phyloP scores from a whole-genome alignment of 2,797 vertebrate genomes.

The Echiichthys vipera region DNA sequence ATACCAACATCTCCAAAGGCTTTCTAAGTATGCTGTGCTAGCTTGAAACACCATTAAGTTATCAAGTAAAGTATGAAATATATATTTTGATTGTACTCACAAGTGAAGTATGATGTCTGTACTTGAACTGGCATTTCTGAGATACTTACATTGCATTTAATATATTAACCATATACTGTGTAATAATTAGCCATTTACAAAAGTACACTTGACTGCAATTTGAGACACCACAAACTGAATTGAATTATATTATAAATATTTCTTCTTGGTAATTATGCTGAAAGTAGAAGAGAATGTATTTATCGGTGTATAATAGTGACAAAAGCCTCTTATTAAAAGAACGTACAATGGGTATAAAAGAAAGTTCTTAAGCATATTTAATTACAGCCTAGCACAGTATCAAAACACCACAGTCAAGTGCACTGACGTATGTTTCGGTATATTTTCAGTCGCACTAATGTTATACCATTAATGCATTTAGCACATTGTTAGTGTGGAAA shows the following conservation, averaged over 20 bases:
- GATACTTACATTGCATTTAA: background rate
- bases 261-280: background rate
- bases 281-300: background rate
- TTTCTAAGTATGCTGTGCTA: too few relatives aligned
- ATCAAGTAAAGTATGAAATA: too few relatives aligned
- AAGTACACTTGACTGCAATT: background rate
- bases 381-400: background rate
- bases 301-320: background rate
- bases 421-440: background rate
- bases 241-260: background rate
- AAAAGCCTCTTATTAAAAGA: background rate
- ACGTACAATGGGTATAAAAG: background rate
- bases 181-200: background rate
- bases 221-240: background rate
- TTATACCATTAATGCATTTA: background rate
- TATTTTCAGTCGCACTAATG: background rate
- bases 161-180: background rate
- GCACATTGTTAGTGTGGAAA: background rate
- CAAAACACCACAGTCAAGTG: conserved; percentile 4
- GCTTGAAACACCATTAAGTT: too few relatives aligned
- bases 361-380: background rate
- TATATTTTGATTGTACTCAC: background rate
- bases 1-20: too few relatives aligned
- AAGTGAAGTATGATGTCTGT: background rate
- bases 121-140: background rate